These are phyloP conservation scores for Tiaroga cobitis DNA, from an alignment of 2,797 vertebrate genomes.

Conservation along the genomic window DNA sequence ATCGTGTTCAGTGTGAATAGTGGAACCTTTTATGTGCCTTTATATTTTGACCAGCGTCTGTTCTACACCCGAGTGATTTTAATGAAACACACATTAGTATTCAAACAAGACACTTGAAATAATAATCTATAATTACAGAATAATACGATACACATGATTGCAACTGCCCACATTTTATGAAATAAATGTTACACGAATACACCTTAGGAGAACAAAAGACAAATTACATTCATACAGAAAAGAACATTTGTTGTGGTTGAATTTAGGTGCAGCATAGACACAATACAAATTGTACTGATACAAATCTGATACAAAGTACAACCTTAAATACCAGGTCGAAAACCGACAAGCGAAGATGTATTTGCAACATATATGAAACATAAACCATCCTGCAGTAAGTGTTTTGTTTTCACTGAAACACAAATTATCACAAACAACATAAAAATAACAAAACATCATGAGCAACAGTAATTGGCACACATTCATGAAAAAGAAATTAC, in stretches of 20 bases:
- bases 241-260: conserved; percentile 64
- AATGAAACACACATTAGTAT: conserved; percentile 31
- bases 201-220: conserved; percentile 63
- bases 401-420: conserved; percentile 41
- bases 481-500: conserved; percentile 4
- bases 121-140: conserved; percentile 67
- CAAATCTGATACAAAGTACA: conserved; percentile 60
- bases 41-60: neutral
- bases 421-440: conserved; percentile 15
- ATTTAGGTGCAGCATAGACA: conserved; percentile 55
- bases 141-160: conserved; percentile 66
- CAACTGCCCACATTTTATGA: conserved; percentile 65
- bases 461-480: conserved; percentile 26
- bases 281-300: too few relatives aligned
- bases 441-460: neutral
- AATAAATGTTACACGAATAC: conserved; percentile 63
- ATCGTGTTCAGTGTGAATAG: neutral
- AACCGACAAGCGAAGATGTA: conserved; percentile 2
- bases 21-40: conserved; percentile 5
- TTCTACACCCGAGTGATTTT: conserved; percentile 4
- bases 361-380: neutral
- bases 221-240: conserved; percentile 74
- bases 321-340: conserved; percentile 8
- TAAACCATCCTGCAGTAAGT: conserved; percentile 62
- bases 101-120: conserved; percentile 32